Evolutionary conservation across 2,113 vertebrate species (phyloP), one percentile per base, ranked within the genome.

Genomic region (Orientallactaga bullata): DNA sequence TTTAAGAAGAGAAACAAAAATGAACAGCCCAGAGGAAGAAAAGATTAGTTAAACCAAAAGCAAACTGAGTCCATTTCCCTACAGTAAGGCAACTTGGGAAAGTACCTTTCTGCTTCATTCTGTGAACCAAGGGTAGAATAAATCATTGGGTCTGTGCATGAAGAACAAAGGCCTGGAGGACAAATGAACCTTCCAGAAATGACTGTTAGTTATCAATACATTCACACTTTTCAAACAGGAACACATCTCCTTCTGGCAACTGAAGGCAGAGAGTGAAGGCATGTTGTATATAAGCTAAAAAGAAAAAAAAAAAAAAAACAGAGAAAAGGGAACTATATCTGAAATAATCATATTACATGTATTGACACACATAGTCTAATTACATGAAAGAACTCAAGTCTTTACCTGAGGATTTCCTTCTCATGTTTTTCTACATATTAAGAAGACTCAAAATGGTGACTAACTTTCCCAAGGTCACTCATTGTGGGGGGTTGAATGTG

Each of bases 11-110:
- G 18, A 90, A 85, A 88, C 32, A 86, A 89, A 95, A 68, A 37
- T 60, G 8, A 89, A 18, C 28, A 88, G 13, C 61, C 85, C 18
- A 42, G 37, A 90, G 76, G 71, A 95, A 72, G 28, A 65, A 82
- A 1, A 15, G 55, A 88, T 95, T 86, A 77, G 30, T 93, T 94
- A 90, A 96, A 89, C 4, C 66, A n/a, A 94, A 92, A 92, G 35
- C 77, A 93, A 93, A 69, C 23, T 88, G 37, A 88, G 69, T 47
- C 16, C 58, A 58, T 80, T 76, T 88, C 60, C 30, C 39, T 83
- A 72, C 32, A 13, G 61, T 7, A 51, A 79, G 65, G 61, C 21
- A 21, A 79, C 77, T 71, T 93, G n/a, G 47, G 42, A 60, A 92
- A 39, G 0, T 24, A 18, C 3, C 9, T 91, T 91, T 92, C 37